These are phyloP conservation scores for Etheostoma nigrum DNA, from an alignment of 2,797 vertebrate species.

Conservation along the genomic window DNA sequence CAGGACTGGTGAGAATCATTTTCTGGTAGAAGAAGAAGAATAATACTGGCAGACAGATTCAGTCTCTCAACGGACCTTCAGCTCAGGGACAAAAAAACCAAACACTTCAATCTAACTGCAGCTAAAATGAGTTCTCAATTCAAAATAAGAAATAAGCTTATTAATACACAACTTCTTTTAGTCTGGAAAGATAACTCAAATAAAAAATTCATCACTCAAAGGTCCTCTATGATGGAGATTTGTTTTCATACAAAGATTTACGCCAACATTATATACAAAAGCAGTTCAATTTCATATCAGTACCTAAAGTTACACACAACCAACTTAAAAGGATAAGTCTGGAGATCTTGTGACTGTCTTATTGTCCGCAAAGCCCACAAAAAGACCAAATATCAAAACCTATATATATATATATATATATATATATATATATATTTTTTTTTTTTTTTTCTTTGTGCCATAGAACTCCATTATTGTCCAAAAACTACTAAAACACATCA, in stretches of 20 bases:
- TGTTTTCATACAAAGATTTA: conserved; percentile 58
- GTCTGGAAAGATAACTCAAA: not conserved
- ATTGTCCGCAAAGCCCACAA: not conserved
- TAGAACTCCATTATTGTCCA: no score
- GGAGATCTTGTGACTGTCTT: conserved; percentile 12
- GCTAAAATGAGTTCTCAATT: conserved; percentile 9
- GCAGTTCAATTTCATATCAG: conserved; percentile 58
- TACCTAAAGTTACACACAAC: conserved; percentile 45
- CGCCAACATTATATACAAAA: conserved; percentile 59
- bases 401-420: no score
- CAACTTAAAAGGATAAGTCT: not conserved
- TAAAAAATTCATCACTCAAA: not conserved
- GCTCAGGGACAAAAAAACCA: no score
- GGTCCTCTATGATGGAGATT: conserved; percentile 30
- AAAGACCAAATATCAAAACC: not conserved
- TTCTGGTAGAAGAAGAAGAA: conserved; percentile 38
- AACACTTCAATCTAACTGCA: not conserved
- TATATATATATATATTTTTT: no score
- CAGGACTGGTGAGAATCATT: conserved; percentile 71
- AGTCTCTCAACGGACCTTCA: not conserved
- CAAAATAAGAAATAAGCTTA: conserved; percentile 23
- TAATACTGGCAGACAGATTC: conserved; percentile 71
- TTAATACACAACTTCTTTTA: conserved; percentile 11
- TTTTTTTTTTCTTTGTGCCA: no score
- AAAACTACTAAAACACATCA: no score